Evolutionary conservation across 2,888 invertebrate genomes (phyloP), one percentile per base, ranked within the genome.

Genomic region (Mesorhabditis belari): DNA sequence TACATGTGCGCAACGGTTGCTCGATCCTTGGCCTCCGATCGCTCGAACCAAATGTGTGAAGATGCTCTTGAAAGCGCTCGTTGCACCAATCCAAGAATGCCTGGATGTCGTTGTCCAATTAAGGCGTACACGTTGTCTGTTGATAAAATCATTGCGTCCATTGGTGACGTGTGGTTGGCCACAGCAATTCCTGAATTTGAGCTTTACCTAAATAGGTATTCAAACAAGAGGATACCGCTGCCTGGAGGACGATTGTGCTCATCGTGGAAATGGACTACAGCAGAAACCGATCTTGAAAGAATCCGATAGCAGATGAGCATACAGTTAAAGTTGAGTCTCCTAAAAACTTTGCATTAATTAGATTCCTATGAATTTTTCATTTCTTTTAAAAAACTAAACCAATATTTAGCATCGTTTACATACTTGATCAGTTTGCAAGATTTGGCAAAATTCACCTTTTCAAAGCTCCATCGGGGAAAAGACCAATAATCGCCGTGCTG

Each of bases 1-100:
- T 23, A 90, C 90, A 89, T 88, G 76, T 86, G 87, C 0, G 92
- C 88, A 2, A 96, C 96, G 9, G 90, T 88, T 77, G 88, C 87
- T 65, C 96, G 86, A 82, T 98, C 98, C 80, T 91, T 91, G 0
- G 90, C 89, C 84, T 96, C 95, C 0, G 91, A 91, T 62, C 98
- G 85, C 83, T 98, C 95, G 82, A 98, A 98, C 96, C 96, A 98
- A 77, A 98, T 94, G 81, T 98, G 96, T 0, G 92, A 90, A 12
- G 92, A 92, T 17, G 95, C 93, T 77, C 94, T 86, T 3, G 90
- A 91, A 56, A 98, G 84, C 2, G 95, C 93, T 78, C 92, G 84
- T 84, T 98, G 95, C 55, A 98, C 84, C 44, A 95, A 57, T 95
- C 84, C 66, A 12, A 63, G 63, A n/a, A 57, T 51, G 5, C 95